These are phyloP conservation scores for Ornithoptera priamus DNA, from an alignment of 2,888 invertebrate genomes.

Conservation along the genomic window DNA sequence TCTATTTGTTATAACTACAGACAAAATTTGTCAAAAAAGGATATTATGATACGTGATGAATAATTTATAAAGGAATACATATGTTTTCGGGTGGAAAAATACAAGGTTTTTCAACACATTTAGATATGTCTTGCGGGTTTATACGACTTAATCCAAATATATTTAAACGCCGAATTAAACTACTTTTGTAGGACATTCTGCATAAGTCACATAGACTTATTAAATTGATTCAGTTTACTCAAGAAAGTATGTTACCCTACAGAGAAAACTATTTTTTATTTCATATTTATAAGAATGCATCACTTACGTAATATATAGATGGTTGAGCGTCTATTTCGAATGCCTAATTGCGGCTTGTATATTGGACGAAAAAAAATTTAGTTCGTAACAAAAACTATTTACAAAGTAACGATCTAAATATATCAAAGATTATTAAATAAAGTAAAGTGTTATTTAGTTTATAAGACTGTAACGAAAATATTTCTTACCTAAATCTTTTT, in stretches of 20 bases:
- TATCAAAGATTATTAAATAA: too few species aligned
- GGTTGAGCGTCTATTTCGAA: too few species aligned
- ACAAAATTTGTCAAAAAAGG: slow-evolving; percentile 21
- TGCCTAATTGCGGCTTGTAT: too few species aligned
- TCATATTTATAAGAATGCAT: too few species aligned
- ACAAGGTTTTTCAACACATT: slow-evolving; percentile 13
- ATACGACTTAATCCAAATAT: not conserved
- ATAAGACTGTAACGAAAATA: too few species aligned
- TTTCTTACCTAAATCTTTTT: too few species aligned
- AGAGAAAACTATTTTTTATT: too few species aligned
- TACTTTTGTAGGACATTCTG: not conserved
- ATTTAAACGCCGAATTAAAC: not conserved
- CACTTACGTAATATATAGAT: too few species aligned
- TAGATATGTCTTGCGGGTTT: slow-evolving; percentile 2
- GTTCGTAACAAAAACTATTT: too few species aligned
- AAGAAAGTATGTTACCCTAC: not conserved
- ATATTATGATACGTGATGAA: slow-evolving; percentile 18
- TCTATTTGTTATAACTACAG: slow-evolving; percentile 17
- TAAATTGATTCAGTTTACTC: not conserved
- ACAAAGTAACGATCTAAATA: too few species aligned
- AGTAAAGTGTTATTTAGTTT: too few species aligned
- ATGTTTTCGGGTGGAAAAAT: slow-evolving; percentile 20
- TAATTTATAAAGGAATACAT: slow-evolving; percentile 19
- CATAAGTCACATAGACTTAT: not conserved
- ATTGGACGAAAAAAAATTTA: too few species aligned